These are phyloP conservation scores for Bombus waltoni DNA, from an alignment of 1,140 invertebrate genomes.

Conservation along the genomic window DNA sequence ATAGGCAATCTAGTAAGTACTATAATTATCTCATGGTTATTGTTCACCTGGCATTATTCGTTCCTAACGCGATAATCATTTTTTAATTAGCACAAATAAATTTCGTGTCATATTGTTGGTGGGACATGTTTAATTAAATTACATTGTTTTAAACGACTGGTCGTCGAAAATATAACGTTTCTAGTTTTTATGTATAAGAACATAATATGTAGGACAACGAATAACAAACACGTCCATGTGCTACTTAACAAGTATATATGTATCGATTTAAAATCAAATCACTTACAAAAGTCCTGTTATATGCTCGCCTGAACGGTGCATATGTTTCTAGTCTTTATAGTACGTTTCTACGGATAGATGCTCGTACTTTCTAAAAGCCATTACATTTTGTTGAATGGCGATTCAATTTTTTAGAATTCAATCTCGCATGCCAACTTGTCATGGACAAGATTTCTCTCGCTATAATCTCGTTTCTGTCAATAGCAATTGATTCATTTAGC, in stretches of 20 bases:
- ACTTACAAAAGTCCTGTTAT: conserved; percentile 19
- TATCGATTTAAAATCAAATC: neutral
- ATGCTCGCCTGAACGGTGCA: neutral
- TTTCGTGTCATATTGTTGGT: conserved; percentile 43
- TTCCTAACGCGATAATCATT: neutral
- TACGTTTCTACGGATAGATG: neutral
- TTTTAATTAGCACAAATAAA: conserved; percentile 32
- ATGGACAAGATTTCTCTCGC: neutral
- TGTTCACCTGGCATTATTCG: neutral
- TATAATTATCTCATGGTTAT: neutral
- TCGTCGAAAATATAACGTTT: neutral
- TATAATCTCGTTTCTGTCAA: neutral
- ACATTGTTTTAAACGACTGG: neutral
- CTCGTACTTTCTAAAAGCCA: neutral
- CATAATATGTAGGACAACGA: neutral
- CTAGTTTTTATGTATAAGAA: neutral
- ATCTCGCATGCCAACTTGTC: neutral
- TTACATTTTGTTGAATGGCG: neutral
- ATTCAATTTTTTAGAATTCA: neutral
- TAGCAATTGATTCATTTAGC: neutral
- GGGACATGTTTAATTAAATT: conserved; percentile 29
- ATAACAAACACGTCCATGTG: neutral
- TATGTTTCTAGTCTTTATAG: neutral
- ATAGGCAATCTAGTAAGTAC: neutral
- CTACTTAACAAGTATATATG: neutral